Evolutionary conservation across 1,140 invertebrate genomes (phyloP), one percentile per base, ranked within the genome.

Genomic region (Gonioctena quinquepunctata): DNA sequence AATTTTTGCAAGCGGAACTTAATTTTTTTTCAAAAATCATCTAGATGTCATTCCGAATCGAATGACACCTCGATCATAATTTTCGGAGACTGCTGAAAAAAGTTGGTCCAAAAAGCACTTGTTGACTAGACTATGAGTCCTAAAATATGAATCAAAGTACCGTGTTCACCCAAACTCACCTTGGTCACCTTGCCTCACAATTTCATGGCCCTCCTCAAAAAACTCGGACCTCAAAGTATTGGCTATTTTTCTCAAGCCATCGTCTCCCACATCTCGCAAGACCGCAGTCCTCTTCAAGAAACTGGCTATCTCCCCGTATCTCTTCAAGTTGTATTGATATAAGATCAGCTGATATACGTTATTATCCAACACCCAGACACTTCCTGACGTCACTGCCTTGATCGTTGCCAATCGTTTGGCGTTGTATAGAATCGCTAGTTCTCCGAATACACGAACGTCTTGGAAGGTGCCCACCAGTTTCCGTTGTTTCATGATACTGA

Each of bases 201-300:
- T 96, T 76, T 91, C 90, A 1, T 93, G 92, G 13, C 92, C 94
- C 16, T 91, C 88, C 54, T 90, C 89, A 82, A 95, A 98, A 79
- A 93, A 93, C 79, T 94, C 92, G 82, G 94, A 88, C 85, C 96
- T 93, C 49, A 98, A 84, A 60, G 95, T 90, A 80, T 97, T 95
- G 0, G 94, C 93, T 60, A 98, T 93, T 83, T 96, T 95, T 42
- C 88, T 87, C 0, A 98, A 87, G 54, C 91, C 89, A 66, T 93
- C 91, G 48, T 92, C 88, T 21, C 91, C 88, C 26, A 97, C 86
- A 65, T 91, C 92, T 78, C 93, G 89, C 25, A 98, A 88, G 23
- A 94, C 88, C 1, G 94, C 93, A 28, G 97, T 94, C 62, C 92
- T 93, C 56, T 89, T 82, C 13, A 97, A 85, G 80, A 96, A 96